Base-by-base conservation (phyloP, 2,113 vertebrate species). In the Apteryx owenii region DNA sequence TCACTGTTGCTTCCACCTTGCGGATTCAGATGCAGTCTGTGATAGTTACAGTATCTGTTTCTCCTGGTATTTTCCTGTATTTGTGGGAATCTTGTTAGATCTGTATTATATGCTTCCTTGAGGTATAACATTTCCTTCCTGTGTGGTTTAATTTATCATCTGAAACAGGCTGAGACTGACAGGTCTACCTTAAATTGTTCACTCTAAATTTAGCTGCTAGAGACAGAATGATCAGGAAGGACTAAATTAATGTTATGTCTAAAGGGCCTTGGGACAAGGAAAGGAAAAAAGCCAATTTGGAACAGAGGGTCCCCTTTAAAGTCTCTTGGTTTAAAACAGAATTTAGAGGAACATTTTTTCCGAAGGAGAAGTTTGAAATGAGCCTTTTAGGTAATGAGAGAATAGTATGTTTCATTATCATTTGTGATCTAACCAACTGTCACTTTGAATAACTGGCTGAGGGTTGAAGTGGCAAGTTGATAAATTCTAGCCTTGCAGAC, bases 231-330 rank as follows among this genome's bases (percentile, higher is more conserved):
- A 88, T 95, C 97, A 94, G 94, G 94, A 97, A 97, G 85, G 87
- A 42, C 92, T 96, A 93, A 95, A 94, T 96, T 96, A 97, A 89
- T 95, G 76, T 89, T 92, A 88, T 97, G 94, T 93, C 94, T 28
- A 78, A 93, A 93, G 83, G 81, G 87, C 94, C 95, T 94, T 96
- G 91, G 93, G 94, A 95, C 65, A 95, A 91, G 68, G 76, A 83
- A 94, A 85, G 85, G 89, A 90, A 90, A 89, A 94, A 86, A 88
- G 69, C 85, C 91, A 86, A 2, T 95, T 94, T 93, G 84, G 92
- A 97, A 88, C 90, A 94, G 62, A 92, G 46, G 26, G 82, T 96
- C 42, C 48, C 68, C 75, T 97, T 97, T 95, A 53, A 93, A 75
- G 81, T 89, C 68, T 88, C 33, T 15, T 13, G 70, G 68, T 78